A percentile compares a stretch with the other conserved stretches of the same genome.
Evolutionary conservation across 2,797 vertebrate species (phyloP).

Genomic region (Graptemys geographica): DNA sequence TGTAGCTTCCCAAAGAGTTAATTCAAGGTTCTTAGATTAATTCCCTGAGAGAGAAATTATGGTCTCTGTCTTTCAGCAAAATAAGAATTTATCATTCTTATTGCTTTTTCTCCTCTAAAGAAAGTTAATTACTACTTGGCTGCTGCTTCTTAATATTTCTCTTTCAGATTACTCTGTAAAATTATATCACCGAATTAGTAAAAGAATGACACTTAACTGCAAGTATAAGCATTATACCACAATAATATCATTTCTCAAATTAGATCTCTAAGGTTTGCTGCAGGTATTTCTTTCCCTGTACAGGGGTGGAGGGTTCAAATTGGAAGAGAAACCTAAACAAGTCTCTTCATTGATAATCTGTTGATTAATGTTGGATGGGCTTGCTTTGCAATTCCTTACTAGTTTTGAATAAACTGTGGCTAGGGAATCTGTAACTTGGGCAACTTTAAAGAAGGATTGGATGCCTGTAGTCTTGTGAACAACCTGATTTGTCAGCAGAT

Average conservation of each 20-base stretch:
- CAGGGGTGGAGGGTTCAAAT: neutral
- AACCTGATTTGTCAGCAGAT: neutral
- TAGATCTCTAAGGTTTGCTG: neutral
- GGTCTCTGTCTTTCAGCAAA: slow-evolving; percentile 40
- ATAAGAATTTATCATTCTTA: slow-evolving; percentile 57
- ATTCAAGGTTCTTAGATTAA: slow-evolving; percentile 57
- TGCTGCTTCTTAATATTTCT: slow-evolving; percentile 40
- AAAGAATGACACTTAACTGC: slow-evolving; percentile 42
- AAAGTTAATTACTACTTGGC: slow-evolving; percentile 57
- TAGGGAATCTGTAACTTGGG: neutral
- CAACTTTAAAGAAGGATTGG: neutral
- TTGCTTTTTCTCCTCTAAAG: slow-evolving; percentile 54
- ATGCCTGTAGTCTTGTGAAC: neutral
- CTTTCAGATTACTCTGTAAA: slow-evolving; percentile 34
- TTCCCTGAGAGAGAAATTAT: slow-evolving; percentile 17
- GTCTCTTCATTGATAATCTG: neutral
- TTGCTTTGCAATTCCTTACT: neutral
- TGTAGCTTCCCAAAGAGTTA: slow-evolving; percentile 48
- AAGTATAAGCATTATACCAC: neutral
- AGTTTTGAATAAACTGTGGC: neutral
- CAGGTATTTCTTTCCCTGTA: neutral
- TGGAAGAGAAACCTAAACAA: neutral
- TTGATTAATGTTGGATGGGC: neutral
- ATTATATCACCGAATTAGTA: slow-evolving; percentile 9
- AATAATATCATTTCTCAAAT: neutral